Evolutionary conservation across 2,888 invertebrate species (phyloP).

Genomic region (Hyles lineata): DNA sequence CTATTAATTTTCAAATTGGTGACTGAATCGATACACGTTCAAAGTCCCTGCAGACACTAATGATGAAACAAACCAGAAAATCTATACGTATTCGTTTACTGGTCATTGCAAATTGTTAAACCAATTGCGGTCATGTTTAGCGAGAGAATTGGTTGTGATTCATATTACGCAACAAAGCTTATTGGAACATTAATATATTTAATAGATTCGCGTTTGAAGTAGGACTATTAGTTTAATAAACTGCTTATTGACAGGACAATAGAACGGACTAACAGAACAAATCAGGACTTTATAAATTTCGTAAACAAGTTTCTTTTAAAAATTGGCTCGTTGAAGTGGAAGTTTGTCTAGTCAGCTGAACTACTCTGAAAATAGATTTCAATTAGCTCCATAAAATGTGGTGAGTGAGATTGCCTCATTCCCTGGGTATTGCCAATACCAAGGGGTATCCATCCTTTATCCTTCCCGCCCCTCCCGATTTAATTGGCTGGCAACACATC

Average conservation of each 20-base stretch:
- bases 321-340: too few relatives aligned
- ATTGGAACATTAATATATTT: neutral
- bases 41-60: neutral
- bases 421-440: too few relatives aligned
- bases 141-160: neutral
- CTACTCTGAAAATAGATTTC: too few relatives aligned
- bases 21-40: neutral
- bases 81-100: neutral
- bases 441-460: too few relatives aligned
- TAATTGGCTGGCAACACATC: too few relatives aligned
- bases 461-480: too few relatives aligned
- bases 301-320: too few relatives aligned
- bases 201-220: neutral
- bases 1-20: neutral
- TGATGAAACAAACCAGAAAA: conserved; percentile 4
- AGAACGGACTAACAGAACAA: neutral
- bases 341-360: too few relatives aligned
- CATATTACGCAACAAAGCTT: neutral
- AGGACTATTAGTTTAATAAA: neutral
- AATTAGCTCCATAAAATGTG: too few relatives aligned
- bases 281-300: too few relatives aligned
- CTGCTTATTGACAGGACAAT: neutral
- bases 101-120: neutral
- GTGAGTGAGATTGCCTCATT: too few relatives aligned
- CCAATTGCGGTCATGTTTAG: conserved; percentile 5